Evolutionary conservation across 2,113 vertebrate species (phyloP), one percentile per base, ranked within the genome.

Genomic region (Hemicordylus capensis): DNA sequence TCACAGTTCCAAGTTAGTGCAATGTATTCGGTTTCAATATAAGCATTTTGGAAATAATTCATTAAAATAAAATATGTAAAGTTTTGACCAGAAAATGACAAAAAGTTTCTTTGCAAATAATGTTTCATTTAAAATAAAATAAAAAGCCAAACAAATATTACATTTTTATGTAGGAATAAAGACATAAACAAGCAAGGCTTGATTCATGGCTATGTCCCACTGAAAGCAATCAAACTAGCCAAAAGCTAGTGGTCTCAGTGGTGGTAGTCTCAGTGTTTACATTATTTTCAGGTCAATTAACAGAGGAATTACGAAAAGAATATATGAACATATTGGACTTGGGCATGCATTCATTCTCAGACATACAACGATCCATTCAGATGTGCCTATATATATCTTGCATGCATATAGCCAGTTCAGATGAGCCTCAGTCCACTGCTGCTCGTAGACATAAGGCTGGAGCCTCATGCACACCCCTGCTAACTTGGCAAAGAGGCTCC

Each of bases 81-180:
- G 78, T 34, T 79, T 66, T 34, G 10, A 77, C 11, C 75, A 86
- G 67, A 15, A 15, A 89, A 26, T 37, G 83, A 61, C 17, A 44
- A 4, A 75, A 83, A 83, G 80, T 6, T 61, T 80, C 26, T 86
- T 87, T 80, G 74, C 78, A 83, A 83, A 69, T 85, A 81, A 88
- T 83, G 72, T 48, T 56, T 76, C 3, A 61, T 58, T 70, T 37
- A 92, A 66, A 91, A 85, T 67, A 89, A 87, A 26, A 73, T 82
- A 6, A 76, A 34, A 20, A 61, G 61, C 26, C 31, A 89, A 75
- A 67, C 88, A 70, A 90, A 83, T 85, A 89, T 74, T 78, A 0
- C 0, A 34, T 91, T 89, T 77, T 59, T 61, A 88, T n/a, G 79
- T 88, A 73, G 81, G 5, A 80, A 85, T 75, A 22, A 59, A 5